Conservation (phyloP, 2,888 invertebrate genomes). For the Amblyjoppa fuscipennis region DNA sequence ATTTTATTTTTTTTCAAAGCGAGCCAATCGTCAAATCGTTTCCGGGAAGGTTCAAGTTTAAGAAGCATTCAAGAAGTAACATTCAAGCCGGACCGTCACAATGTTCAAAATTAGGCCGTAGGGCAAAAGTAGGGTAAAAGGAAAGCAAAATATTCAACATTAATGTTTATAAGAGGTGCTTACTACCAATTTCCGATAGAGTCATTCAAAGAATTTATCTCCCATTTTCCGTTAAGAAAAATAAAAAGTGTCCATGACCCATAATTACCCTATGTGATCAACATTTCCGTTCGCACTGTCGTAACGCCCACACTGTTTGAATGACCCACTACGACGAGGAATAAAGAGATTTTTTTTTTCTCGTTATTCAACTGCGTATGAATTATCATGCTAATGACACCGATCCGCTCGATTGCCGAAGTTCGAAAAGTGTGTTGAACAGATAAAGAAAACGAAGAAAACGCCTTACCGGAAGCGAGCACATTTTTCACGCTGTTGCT, state of each 20-base stretch:
- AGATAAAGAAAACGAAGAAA: conserved; percentile 19
- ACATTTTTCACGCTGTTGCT: conserved; percentile 48
- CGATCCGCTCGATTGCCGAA: conserved; percentile 43
- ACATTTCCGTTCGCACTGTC: conserved; percentile 16
- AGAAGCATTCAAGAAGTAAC: neutral
- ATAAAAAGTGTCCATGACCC: too few relatives aligned
- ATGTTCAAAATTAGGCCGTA: too few relatives aligned
- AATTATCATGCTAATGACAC: conserved; percentile 53
- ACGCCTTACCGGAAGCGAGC: conserved; percentile 56
- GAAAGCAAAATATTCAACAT: too few relatives aligned
- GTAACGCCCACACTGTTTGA: neutral
- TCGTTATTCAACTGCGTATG: neutral
- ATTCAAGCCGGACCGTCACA: too few relatives aligned
- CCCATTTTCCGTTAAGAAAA: neutral
- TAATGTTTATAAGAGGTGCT: too few relatives aligned
- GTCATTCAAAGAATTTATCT: too few relatives aligned
- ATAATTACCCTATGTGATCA: neutral
- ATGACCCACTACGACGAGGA: neutral
- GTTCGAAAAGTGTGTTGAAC: conserved; percentile 21
- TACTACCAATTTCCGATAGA: too few relatives aligned
- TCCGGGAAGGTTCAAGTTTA: neutral
- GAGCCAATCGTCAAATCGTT: neutral
- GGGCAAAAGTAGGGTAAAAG: too few relatives aligned
- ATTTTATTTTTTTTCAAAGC: neutral
- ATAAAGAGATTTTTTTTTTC: conserved; percentile 17